Evolutionary conservation across 1,140 invertebrate genomes (phyloP), one percentile per base, ranked within the genome.

Genomic region (Solenopsis invicta): DNA sequence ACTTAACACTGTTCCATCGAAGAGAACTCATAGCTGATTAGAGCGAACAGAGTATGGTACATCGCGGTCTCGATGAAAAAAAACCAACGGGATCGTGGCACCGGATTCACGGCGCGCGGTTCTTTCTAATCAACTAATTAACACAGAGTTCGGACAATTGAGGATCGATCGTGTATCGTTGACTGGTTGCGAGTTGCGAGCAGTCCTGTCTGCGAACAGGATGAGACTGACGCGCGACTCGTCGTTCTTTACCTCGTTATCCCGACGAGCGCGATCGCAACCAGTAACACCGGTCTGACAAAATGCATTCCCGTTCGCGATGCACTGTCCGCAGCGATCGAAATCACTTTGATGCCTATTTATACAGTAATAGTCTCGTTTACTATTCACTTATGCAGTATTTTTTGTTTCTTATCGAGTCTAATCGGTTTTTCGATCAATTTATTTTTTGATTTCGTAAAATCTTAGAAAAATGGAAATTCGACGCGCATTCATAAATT

Each of bases 1-100:
- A 88, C 61, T 88, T 90, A 87, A 91, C 85, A 80, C 85, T 87
- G 69, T 86, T 85, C 64, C 78, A 91, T 88, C 66, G 62, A 87
- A 89, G 78, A 91, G 56, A 89, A 91, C 81, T 85, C 66, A 91
- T 85, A 87, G 85, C 21, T 78, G 69, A 89, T 75, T 69, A 85
- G 62, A 87, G 74, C 84, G 80, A 87, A 87, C 66, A 84, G 75
- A 67, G 59, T 76, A 76, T 64, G 37, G n/a, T 0, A 71, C 82
- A 89, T 64, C 59, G 37, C 62, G 77, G 48, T 80, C 61, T 71
- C 69, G 61, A 62, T 69, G 74, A 52, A 71, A 12, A 1, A 4
- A 67, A 64, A 89, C 18, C 56, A 56, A 84, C 62, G 80, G 71
- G 50, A 12, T 64, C 34, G 54, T 34, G 37, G 6, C 6, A 66